Conservation (phyloP, 2,888 invertebrate genomes). For the Synanthedon andrenaeformis region DNA sequence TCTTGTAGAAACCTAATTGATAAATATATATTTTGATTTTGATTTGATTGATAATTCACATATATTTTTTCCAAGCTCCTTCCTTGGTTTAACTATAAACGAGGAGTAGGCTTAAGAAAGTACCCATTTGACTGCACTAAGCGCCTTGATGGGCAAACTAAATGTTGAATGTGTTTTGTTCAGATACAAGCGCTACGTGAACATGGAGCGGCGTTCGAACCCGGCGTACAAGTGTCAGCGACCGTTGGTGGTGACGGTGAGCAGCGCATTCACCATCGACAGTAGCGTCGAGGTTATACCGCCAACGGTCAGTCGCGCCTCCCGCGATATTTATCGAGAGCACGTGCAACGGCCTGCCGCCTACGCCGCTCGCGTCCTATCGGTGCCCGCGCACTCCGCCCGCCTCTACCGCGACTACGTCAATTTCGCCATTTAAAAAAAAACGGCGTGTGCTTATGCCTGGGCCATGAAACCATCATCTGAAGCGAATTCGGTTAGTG, state of each 20-base stretch:
- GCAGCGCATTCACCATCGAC: constrained; percentile 74
- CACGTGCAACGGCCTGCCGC: constrained; percentile 74
- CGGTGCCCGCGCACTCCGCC: constrained; percentile 34
- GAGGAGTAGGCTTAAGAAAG: too few species aligned
- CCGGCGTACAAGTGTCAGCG: constrained; percentile 57
- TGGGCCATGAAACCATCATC: too few species aligned
- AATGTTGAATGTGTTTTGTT: too few species aligned
- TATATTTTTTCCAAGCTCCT: too few species aligned
- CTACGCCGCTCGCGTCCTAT: constrained; percentile 18
- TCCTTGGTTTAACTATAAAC: too few species aligned
- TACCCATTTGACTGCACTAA: too few species aligned
- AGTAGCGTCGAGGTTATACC: constrained; percentile 73
- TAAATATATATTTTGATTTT: too few species aligned
- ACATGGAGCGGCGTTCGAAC: constrained; percentile 74
- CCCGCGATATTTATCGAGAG: constrained; percentile 76
- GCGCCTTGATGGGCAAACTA: too few species aligned
- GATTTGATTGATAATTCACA: too few species aligned
- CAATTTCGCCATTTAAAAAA: constrained; percentile 11
- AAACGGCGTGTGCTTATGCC: constrained; percentile 9
- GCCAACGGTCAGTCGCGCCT: constrained; percentile 73
- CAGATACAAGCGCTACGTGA: constrained; percentile 73
- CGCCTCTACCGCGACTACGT: constrained; percentile 46
- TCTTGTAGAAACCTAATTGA: too few species aligned
- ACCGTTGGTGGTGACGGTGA: constrained; percentile 70
- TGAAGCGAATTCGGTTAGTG: too few species aligned